Conservation (phyloP, 2,797 vertebrate genomes). For the Benthosema pterotum region DNA sequence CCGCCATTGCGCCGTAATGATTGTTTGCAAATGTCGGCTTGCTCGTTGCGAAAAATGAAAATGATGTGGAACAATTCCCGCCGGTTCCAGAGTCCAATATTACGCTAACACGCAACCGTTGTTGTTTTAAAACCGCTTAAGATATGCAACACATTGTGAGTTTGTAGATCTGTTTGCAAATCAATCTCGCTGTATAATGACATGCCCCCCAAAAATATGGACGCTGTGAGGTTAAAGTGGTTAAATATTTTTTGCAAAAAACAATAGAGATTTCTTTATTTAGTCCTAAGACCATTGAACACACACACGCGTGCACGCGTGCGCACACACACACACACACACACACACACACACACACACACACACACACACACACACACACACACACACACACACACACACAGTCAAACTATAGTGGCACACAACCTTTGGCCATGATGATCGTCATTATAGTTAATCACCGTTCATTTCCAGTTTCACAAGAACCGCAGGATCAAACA, state of each 20-base stretch:
- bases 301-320: neutral
- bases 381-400: slow-evolving; percentile 12
- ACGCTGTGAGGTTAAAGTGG: too few relatives aligned
- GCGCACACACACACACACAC: slow-evolving; percentile 4
- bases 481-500: slow-evolving; percentile 76
- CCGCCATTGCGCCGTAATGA: neutral
- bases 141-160: too few relatives aligned
- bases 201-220: too few relatives aligned
- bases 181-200: too few relatives aligned
- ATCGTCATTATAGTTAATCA: slow-evolving; percentile 77
- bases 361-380: slow-evolving; percentile 5
- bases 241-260: too few relatives aligned
- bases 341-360: slow-evolving; percentile 1
- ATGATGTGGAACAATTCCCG: neutral
- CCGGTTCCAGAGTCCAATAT: neutral
- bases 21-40: slow-evolving; percentile 13
- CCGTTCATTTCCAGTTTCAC: slow-evolving; percentile 77
- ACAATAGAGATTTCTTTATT: too few relatives aligned
- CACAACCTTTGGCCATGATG: slow-evolving; percentile 70
- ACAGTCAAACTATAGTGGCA: slow-evolving; percentile 71
- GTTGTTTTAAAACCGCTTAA: too few relatives aligned
- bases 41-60: slow-evolving; percentile 5
- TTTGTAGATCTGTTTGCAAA: too few relatives aligned
- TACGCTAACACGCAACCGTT: neutral
- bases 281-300: neutral